Base-by-base conservation (phyloP, 1,140 invertebrate species). In the Pollicipes pollicipes region DNA sequence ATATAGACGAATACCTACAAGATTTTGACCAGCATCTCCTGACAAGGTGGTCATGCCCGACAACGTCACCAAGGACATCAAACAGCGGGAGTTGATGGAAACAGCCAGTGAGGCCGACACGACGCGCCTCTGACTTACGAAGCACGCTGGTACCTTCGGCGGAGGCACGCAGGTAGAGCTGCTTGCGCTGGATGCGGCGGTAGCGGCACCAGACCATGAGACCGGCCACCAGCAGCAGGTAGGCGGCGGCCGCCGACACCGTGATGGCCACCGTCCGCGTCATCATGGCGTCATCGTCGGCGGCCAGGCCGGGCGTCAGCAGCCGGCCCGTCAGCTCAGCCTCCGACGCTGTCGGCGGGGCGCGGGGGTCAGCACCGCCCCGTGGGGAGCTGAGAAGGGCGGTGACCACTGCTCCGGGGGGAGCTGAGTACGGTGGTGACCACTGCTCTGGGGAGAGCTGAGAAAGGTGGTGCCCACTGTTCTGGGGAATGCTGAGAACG, bases 131-230 rank as follows among this genome's bases (percentile, higher is more conserved):
- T 28, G 24, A 76, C 73, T 77, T 74, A 75, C 74, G 73, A 63
- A 69, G 67, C 68, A 66, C 63, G 32, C 73, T 71, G 64, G 72
- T 80, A 83, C 84, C 82, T 80, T 85, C 84, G 8, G 79, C 81
- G 73, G 70, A 68, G 69, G 81, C 73, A 70, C 69, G 70, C 76
- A 72, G 70, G 73, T 85, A 83, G 58, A 21, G 79, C 72, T 83
- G 84, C 76, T 88, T 90, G 75, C 85, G 85, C 21, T 83, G 84
- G 58, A 84, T 81, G 75, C 91, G 83, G 69, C 91, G 79, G 73
- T 90, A 87, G 68, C 92, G 84, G 76, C 93, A 96, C 84, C 91
- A 96, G 26, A 94, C 81, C 87, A 95, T 95, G 0, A 97, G 82
- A 0, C 90, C 92, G 71, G 95, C 85, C 8, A 96, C 93, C 0